Base-by-base conservation (phyloP, 1,140 invertebrate species). In the Tyrophagus putrescentiae region DNA sequence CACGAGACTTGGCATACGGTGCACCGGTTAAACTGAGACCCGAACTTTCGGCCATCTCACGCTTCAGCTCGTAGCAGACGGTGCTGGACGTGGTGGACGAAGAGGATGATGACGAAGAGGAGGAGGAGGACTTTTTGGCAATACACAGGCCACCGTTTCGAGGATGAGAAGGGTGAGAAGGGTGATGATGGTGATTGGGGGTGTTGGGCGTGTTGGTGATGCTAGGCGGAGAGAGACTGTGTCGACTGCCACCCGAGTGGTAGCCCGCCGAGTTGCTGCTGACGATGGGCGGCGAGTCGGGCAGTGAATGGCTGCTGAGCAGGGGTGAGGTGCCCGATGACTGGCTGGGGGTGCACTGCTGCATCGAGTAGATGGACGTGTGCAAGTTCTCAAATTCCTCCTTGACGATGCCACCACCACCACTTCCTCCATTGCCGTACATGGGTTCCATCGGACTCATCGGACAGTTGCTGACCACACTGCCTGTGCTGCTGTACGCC, bases 21-120 rank as follows among this genome's bases (percentile, higher is more conserved):
- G 50, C 23, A 27, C 50, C 23, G 34, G 16, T 11, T 9, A 27
- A 34, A 54, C 28, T 54, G 9, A 54, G 27, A 13, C 13, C 52
- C 9, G 52, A 54, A 11, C 13, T 27, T 54, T 54, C 52, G 11
- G 52, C 52, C 52, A 54, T 54, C 27, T 54, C 52, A 54, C 52
- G 52, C 39, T 54, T 54, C 25, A 54, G 11, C 9, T 54, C 52
- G 27, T 54, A 54, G 18, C 31, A 23, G 27, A 29, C 2, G 34
- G 4, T 9, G 32, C 31, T n/a, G 32, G 52, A 50, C 18, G 18
- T 42, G 25, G 41, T 21, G 18, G 41, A 28, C 31, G 45, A n/a
- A 28, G 45, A 50, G 27, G 45, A 50, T 50, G 45, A 6, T 3
- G 45, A 50, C 21, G 45, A 13, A 16, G 45, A 23, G 27, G 45